Conservation (phyloP, 2,797 vertebrate genomes). For the Trematomus bernacchii region DNA sequence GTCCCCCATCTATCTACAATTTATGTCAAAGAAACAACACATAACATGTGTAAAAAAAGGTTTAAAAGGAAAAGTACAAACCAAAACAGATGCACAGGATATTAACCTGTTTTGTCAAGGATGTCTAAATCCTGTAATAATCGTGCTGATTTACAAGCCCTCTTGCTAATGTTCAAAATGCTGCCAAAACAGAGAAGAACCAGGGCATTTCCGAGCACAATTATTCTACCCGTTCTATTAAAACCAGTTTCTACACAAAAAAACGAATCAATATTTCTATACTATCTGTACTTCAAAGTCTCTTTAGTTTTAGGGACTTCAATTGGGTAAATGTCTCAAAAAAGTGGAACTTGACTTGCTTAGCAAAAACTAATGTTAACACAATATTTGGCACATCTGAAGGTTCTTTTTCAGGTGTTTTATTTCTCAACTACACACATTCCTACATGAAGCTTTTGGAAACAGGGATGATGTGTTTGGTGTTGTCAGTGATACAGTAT, state of each 20-base stretch:
- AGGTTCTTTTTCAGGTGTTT: background rate
- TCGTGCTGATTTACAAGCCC: constrained; percentile 49
- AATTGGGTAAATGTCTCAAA: background rate
- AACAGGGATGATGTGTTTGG: background rate
- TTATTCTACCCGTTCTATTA: constrained; percentile 22
- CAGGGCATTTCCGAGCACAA: constrained; percentile 39
- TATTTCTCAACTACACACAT: background rate
- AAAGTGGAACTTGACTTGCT: background rate
- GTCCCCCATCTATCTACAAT: constrained; percentile 33
- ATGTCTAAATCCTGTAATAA: constrained; percentile 45
- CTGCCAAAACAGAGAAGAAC: constrained; percentile 30
- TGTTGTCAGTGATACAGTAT: background rate
- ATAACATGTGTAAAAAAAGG: constrained; percentile 36
- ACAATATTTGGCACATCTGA: background rate
- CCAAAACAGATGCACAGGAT: constrained; percentile 47
- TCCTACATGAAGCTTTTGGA: background rate
- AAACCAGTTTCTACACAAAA: constrained; percentile 20
- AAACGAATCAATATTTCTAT: too few relatives aligned
- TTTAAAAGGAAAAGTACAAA: constrained; percentile 50
- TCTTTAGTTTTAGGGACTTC: background rate
- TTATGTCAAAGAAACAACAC: constrained; percentile 49
- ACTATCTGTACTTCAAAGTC: background rate
- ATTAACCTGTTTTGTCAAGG: constrained; percentile 42
- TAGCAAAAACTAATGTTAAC: background rate
- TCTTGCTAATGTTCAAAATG: constrained; percentile 30